Percentiles rank a stretch among this genome's conserved stretches.
These are phyloP conservation scores for Drosophila buzzatii DNA, from an alignment of 2,888 invertebrate species.

Conservation along the genomic window DNA sequence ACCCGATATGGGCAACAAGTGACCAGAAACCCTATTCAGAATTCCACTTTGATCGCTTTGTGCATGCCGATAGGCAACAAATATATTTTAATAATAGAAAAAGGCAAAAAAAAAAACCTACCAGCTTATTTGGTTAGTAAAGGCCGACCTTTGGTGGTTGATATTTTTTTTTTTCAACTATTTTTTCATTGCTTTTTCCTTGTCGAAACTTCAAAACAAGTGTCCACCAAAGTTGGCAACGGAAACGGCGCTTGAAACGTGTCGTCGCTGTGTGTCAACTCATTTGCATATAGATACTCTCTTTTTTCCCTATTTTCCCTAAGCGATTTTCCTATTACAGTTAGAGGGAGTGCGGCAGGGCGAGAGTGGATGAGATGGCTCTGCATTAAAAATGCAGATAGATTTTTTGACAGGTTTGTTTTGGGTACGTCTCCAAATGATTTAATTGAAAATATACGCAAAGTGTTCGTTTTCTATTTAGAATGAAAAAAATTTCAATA, in stretches of 20 bases:
- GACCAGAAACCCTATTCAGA: conserved; percentile 27
- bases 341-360: not conserved
- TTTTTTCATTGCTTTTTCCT: not conserved
- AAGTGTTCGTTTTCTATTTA: conserved; percentile 51
- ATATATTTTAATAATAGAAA: conserved; percentile 20
- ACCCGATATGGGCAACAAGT: conserved; percentile 59
- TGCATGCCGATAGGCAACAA: conserved; percentile 39
- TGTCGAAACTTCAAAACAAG: conserved; percentile 57
- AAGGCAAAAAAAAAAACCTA: conserved; percentile 11
- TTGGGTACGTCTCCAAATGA: conserved; percentile 53
- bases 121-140: conserved; percentile 63
- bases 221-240: conserved; percentile 58
- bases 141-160: conserved; percentile 30
- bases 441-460: conserved; percentile 73
- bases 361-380: not conserved
- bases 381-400: conserved; percentile 52
- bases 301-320: conserved; percentile 40
- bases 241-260: conserved; percentile 74
- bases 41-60: conserved; percentile 45
- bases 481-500: conserved; percentile 52
- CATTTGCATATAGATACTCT: conserved; percentile 69
- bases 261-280: conserved; percentile 55
- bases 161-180: conserved; percentile 1
- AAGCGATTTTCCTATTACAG: conserved; percentile 44
- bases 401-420: conserved; percentile 71